Evolutionary conservation across 2,113 vertebrate species (phyloP), one percentile per base, ranked within the genome.

Genomic region (Gasterosteus aculeatus): DNA sequence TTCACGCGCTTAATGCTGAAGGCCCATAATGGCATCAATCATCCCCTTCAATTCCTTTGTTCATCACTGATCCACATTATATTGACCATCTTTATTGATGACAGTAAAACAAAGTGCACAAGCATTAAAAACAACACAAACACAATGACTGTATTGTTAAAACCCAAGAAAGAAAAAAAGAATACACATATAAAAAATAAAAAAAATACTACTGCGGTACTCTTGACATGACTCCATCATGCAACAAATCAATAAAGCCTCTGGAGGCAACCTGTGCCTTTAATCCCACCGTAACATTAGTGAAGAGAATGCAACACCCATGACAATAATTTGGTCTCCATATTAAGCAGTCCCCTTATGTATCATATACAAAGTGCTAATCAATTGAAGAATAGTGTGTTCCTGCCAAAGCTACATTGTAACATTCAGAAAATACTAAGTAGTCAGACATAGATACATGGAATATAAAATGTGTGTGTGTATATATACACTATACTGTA

Each of bases 261-360:
- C 77, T 61, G 51, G 44, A 94, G 96, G 96, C 96, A 96, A 93
- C 96, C 97, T 88, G 95, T 97, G 96, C 96, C 97, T 85, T 93
- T 90, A 89, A 90, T 90, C 87, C 88, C 89, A 89, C 92, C 89
- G 83, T 91, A 94, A 85, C 87, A 81, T 73, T 79, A 93, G 87
- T 87, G 69, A 93, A 92, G 91, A 69, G 59, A 89, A 85, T 82
- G 81, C 85, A 85, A 88, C 69, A 84, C 19, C 84, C 85, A 82
- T 82, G 71, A 86, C 88, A 94, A 91, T 90, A 91, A 87, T 90
- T 83, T 88, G 83, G 83, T 85, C 88, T 91, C 88, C 80, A 82
- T 78, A 65, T 84, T 89, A 90, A 93, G 80, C 80, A 85, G 72
- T 81, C 91, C 88, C 93, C 88, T 82, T 90, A 89, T 90, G 86